Base-by-base conservation (phyloP, 2,888 invertebrate species). In the Leptopilina myrica region DNA sequence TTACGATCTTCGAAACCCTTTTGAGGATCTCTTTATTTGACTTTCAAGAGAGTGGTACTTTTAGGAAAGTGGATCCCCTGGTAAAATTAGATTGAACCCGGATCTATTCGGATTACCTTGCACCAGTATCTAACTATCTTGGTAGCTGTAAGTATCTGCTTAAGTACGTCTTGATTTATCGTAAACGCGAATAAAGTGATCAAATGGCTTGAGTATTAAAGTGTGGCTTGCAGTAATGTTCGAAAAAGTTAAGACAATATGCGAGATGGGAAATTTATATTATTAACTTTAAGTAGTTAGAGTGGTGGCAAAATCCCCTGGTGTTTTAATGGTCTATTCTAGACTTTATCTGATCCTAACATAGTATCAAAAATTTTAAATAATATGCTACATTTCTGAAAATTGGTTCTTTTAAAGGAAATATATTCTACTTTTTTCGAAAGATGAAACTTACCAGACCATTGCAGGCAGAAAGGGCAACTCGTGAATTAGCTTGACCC, bases 391-490 rank as follows among this genome's bases (percentile, higher is more conserved):
- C 33, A 33, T 33, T 33, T 33, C 20, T 20, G 20, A 20, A 1
- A 20, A 20, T 20, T 20, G 1, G 1, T 20, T 20, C 20, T 20
- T 20, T 1, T 0, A 1, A 20, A 20, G 20, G 20, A 20, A 20
- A 20, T 20, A 20, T 20, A 20, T 20, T 20, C 20, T 20, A 20
- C 20, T 20, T 1, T 20, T 20, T 20, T 20, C 20, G 20, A 20
- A n/a, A n/a, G n/a, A n/a, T n/a, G n/a, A n/a, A 20, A 93, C 96
- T 95, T 92, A 97, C 97, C 94, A 97, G 92, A 88, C 97, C 97
- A 89, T 96, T 94, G 90, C 97, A 97, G 20, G 97, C 94, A 14
- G 97, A 97, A 79, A 97, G 90, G 20, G 97, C 96, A 76, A 96
- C 95, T 83, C 93, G 94, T 59, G 97, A 96, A 78, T 92, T 92